A percentile compares a stretch with the other conserved stretches of the same genome.
Conservation (phyloP, 2,888 invertebrate species). For the Leptothorax acervorum region DNA sequence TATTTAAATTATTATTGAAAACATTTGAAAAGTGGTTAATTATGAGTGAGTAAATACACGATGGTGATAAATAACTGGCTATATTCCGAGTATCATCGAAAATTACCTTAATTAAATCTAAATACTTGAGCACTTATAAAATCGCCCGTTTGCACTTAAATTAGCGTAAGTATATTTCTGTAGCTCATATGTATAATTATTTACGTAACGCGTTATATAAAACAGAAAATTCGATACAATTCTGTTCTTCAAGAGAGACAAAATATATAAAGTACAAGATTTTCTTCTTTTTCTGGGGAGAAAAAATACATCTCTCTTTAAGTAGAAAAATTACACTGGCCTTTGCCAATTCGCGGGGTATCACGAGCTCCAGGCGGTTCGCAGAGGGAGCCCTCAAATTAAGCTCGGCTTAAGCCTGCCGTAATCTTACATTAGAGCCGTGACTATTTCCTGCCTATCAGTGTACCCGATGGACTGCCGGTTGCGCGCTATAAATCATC, state of each 20-base stretch:
- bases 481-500: slow-evolving; percentile 43
- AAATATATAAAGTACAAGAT: background rate
- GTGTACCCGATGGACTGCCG: slow-evolving; percentile 26
- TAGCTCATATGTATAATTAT: background rate
- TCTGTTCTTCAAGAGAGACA: background rate
- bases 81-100: background rate
- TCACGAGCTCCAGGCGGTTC: slow-evolving; percentile 4
- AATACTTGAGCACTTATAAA: background rate
- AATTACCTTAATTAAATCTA: slow-evolving; percentile 10
- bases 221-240: background rate
- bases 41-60: background rate
- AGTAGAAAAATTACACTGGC: slow-evolving; percentile 24
- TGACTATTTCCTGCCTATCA: slow-evolving; percentile 51
- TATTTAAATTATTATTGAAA: slow-evolving; percentile 14
- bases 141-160: background rate
- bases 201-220: background rate
- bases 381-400: slow-evolving; percentile 61
- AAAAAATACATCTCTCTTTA: slow-evolving; percentile 2
- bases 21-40: slow-evolving; percentile 4
- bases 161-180: background rate
- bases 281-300: background rate
- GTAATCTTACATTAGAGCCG: slow-evolving; percentile 60
- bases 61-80: slow-evolving; percentile 4
- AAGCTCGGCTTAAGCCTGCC: slow-evolving; percentile 61
- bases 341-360: slow-evolving; percentile 15